phyloP scores from a whole-genome alignment of 2,113 vertebrate species.

The Macaca fascicularis region T2T-MFA8v1.1 NC_088391.1:20424501-20425000 shows the following conservation, averaged over 20 bases:
- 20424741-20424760: conserved; percentile 3
- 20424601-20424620: not conserved
- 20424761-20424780: not conserved
- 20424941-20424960: too few species aligned
- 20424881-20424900: not conserved
- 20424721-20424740: not conserved
- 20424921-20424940: too few species aligned
- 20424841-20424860: not conserved
- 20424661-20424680: not conserved
- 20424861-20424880: not conserved
- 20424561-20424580: not conserved
- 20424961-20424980: too few species aligned
- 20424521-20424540: conserved; percentile 35
- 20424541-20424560: conserved; percentile 17
- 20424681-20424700: not conserved
- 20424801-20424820: not conserved
- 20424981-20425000: too few species aligned
- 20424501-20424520: not conserved
- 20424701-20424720: not conserved
- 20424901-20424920: not conserved
- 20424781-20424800: not conserved
- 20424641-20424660: not conserved
- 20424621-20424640: not conserved
- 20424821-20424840: not conserved
- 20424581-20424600: not conserved